Evolutionary conservation across 2,888 invertebrate genomes (phyloP).

Genomic region (Euspilapteryx auroguttella): DNA sequence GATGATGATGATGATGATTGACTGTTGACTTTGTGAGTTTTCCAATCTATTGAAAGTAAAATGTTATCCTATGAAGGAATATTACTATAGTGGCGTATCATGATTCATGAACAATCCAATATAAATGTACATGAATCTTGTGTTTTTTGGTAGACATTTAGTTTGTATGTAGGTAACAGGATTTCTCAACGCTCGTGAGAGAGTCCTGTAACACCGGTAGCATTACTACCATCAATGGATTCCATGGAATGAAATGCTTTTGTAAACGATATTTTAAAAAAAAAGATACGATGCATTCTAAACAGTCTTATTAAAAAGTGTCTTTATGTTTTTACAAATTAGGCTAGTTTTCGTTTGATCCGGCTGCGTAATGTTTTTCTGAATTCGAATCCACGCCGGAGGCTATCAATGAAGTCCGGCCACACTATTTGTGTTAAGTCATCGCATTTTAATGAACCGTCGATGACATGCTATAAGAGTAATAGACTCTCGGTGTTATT

Average conservation of each 20-base stretch:
- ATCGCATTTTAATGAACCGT: conserved; percentile 59
- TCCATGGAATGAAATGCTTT: conserved; percentile 54
- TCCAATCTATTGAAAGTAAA: too few relatives aligned
- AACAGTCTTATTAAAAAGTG: not conserved
- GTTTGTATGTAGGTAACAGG: too few relatives aligned
- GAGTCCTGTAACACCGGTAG: conserved; percentile 55
- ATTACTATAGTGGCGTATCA: too few relatives aligned
- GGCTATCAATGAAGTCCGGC: conserved; percentile 59
- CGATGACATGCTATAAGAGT: conserved; percentile 59
- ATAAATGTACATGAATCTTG: too few relatives aligned
- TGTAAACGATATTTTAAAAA: conserved; percentile 45
- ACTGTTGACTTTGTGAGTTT: too few relatives aligned
- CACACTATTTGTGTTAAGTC: conserved; percentile 56
- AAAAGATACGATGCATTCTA: conserved; percentile 28
- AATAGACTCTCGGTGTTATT: conserved; percentile 55
- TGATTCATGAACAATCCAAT: too few relatives aligned
- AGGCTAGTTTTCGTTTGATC: conserved; percentile 16
- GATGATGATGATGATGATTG: too few relatives aligned
- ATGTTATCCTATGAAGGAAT: too few relatives aligned
- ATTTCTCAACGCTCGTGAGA: conserved; percentile 41
- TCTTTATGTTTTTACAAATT: conserved; percentile 11
- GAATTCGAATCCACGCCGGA: conserved; percentile 41
- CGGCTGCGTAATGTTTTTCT: conserved; percentile 28
- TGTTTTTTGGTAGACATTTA: too few relatives aligned
- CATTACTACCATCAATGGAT: conserved; percentile 57